Conservation (phyloP, 2,888 invertebrate genomes). For the Nomada fucata region DNA sequence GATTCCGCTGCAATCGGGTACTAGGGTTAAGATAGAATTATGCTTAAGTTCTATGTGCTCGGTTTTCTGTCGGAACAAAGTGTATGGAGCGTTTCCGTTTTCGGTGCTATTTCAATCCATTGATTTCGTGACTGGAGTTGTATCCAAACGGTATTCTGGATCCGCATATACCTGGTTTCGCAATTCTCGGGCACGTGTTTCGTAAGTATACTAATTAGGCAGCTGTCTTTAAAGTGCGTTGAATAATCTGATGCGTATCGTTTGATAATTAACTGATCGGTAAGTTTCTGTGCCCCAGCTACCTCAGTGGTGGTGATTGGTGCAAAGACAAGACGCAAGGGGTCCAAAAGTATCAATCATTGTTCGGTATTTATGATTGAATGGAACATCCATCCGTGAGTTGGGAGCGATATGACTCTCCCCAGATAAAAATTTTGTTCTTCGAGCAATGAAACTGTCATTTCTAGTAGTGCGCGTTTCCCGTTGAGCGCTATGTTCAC, state of each 20-base stretch:
- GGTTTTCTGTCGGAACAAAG: conserved; percentile 17
- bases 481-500: background rate
- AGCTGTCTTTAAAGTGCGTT: background rate
- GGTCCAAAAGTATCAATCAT: background rate
- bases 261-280: no score
- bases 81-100: conserved; percentile 12
- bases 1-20: conserved; percentile 6
- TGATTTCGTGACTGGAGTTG: conserved; percentile 26
- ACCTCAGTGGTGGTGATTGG: background rate
- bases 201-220: background rate
- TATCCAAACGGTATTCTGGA: conserved; percentile 6
- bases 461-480: background rate
- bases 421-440: background rate
- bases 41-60: conserved; percentile 1
- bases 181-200: conserved; percentile 16
- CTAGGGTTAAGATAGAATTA: conserved; percentile 16
- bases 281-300: no score
- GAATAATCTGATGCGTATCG: background rate
- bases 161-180: conserved; percentile 23
- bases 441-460: background rate
- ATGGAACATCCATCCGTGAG: background rate
- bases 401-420: background rate
- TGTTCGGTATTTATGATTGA: background rate
- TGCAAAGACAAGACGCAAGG: background rate
- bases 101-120: conserved; percentile 25